Evolutionary conservation across 2,113 vertebrate species (phyloP).

Genomic region (Leuciscus idus): DNA sequence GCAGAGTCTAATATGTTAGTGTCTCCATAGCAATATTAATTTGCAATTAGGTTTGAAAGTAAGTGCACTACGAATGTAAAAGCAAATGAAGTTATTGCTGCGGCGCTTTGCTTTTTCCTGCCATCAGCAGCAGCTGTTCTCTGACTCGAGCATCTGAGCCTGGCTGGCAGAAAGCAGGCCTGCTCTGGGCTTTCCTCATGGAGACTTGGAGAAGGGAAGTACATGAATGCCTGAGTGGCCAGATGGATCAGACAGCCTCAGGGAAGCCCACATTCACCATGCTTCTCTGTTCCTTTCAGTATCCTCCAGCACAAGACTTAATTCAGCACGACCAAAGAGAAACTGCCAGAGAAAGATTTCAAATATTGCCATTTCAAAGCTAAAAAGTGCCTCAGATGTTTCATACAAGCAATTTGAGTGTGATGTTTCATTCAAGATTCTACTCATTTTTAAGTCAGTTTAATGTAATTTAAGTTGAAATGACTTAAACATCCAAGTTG

Average conservation of each 20-base stretch:
- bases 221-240: background rate
- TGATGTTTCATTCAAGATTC: too few species aligned
- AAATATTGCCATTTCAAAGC: background rate
- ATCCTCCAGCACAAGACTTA: background rate
- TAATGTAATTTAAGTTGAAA: too few species aligned
- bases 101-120: background rate
- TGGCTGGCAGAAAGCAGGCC: constrained; percentile 5
- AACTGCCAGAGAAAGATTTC: background rate
- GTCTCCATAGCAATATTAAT: background rate
- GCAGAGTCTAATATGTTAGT: background rate
- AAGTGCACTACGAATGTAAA: too few species aligned
- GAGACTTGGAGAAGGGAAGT: constrained; percentile 9
- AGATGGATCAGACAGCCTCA: constrained; percentile 22
- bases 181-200: constrained; percentile 13
- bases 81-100: background rate
- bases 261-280: background rate
- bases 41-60: background rate
- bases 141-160: constrained; percentile 13
- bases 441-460: too few species aligned
- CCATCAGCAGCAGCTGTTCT: constrained; percentile 39
- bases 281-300: background rate
- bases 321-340: constrained; percentile 3
- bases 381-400: background rate
- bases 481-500: too few species aligned
- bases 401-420: too few species aligned